Evolutionary conservation across 2,797 vertebrate genomes (phyloP).

Genomic region (Dallia pectoralis): DNA sequence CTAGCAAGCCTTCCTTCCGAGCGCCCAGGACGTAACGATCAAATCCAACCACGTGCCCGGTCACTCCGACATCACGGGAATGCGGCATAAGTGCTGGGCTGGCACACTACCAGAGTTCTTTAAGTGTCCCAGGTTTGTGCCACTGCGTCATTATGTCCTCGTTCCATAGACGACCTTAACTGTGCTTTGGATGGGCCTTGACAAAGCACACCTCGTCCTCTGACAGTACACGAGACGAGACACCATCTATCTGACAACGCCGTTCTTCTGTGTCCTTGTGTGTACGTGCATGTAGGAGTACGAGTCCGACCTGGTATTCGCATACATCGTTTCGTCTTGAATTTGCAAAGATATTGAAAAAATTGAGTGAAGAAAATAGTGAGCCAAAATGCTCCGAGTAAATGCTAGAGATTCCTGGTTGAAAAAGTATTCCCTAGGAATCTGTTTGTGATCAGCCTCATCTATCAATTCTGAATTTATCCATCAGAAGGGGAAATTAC

Average conservation of each 20-base stretch:
- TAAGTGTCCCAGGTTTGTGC: not conserved
- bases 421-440: not conserved
- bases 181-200: not conserved
- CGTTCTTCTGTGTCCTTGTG: not conserved
- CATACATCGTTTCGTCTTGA: not conserved
- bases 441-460: not conserved
- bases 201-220: not conserved
- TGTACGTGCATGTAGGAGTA: not conserved
- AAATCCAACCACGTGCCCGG: no score
- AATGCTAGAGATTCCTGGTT: not conserved
- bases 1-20: no score
- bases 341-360: not conserved
- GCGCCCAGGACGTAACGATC: no score
- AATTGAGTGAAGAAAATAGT: no score
- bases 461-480: not conserved
- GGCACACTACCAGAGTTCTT: not conserved
- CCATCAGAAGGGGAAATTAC: not conserved
- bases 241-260: not conserved
- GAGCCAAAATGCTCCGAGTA: not conserved
- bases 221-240: not conserved
- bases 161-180: not conserved
- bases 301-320: no score
- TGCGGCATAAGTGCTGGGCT: not conserved
- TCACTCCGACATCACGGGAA: not conserved
- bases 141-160: not conserved